Base-by-base conservation (phyloP, 1,140 invertebrate genomes). In the Drosophila mojavensis region DNA sequence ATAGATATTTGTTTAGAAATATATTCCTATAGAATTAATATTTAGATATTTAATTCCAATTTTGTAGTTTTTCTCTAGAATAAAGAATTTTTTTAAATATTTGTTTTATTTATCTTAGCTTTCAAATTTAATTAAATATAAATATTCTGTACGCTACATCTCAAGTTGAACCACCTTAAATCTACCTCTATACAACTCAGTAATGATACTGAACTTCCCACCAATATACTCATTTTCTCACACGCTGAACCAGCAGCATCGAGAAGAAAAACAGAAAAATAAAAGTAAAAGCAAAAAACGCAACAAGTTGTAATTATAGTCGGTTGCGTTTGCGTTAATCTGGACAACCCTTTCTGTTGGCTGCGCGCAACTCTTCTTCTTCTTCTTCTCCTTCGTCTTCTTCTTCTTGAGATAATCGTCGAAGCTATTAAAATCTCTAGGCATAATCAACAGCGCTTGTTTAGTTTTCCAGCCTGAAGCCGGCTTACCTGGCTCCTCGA, bases 341-440 rank as follows among this genome's bases (percentile, higher is more conserved):
- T 78, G 56, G 53, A 39, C 63, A 85, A 84, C 81, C 74, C 81
- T 84, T 81, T 78, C 28, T 33, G 33, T 5, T 33, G 33, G 64
- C 77, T 17, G 51, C n/a, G 28, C n/a, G 7, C 28, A 39, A 9
- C 36, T 11, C 36, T 13, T 11, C 36, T 39, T 11, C 36, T 39
- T 2, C 36, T 39, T 11, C 33, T 33, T 33, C 33, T 30, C 28
- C 28, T 5, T 30, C 28, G 5, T 30, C 28, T 33, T 7, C 33
- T 33, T 39, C 36, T 39, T 6, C 36, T 39, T 3, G 33, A 88
- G 84, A 88, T 88, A 88, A 88, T 89, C 79, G 80, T 89, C 77
- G 47, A 71, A 83, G 83, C 83, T 84, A 89, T 89, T 89, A 89
- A 89, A 89, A 90, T 62, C 81, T 90, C 81, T 90, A 89, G 84